Percentiles rank a stretch among this genome's conserved stretches.
phyloP scores from a whole-genome alignment of 2,888 invertebrate genomes.

The Rhorus exstirpatorius region DNA sequence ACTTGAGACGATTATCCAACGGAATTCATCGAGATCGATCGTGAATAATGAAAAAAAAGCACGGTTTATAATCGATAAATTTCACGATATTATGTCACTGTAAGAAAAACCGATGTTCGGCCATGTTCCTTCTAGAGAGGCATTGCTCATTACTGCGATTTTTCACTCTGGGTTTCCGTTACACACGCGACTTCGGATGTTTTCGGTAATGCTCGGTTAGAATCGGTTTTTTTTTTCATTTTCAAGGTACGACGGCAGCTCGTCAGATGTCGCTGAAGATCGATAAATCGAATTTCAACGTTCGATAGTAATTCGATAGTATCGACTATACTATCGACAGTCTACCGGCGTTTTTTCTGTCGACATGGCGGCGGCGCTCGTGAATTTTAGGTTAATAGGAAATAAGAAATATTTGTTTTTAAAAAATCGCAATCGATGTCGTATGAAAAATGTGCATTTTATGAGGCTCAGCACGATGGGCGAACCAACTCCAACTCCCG shows the following conservation, averaged over 20 bases:
- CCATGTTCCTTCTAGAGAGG: conserved; percentile 34
- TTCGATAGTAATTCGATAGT: neutral
- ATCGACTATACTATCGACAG: neutral
- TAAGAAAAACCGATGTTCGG: conserved; percentile 56
- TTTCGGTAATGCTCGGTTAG: neutral
- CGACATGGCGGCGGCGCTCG: conserved; percentile 74
- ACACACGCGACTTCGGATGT: neutral
- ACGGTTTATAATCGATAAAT: conserved; percentile 27
- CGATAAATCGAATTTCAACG: conserved; percentile 28
- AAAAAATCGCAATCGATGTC: conserved; percentile 57
- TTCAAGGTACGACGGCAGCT: neutral
- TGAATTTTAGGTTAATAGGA: conserved; percentile 74
- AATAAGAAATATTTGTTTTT: conserved; percentile 67
- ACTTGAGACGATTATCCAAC: conserved; percentile 23
- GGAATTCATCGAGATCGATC: conserved; percentile 11
- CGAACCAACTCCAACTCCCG: neutral
- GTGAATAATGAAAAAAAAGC: neutral
- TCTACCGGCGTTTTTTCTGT: conserved; percentile 51
- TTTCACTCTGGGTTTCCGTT: conserved; percentile 47
- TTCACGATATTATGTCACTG: conserved; percentile 64
- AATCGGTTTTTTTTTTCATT: conserved; percentile 6
- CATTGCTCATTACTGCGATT: conserved; percentile 49
- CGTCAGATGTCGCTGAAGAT: neutral
- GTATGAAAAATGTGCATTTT: conserved; percentile 48
- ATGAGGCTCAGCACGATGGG: conserved; percentile 13